phyloP scores from a whole-genome alignment of 2,888 invertebrate genomes.

The Isoperla grammatica region DNA sequence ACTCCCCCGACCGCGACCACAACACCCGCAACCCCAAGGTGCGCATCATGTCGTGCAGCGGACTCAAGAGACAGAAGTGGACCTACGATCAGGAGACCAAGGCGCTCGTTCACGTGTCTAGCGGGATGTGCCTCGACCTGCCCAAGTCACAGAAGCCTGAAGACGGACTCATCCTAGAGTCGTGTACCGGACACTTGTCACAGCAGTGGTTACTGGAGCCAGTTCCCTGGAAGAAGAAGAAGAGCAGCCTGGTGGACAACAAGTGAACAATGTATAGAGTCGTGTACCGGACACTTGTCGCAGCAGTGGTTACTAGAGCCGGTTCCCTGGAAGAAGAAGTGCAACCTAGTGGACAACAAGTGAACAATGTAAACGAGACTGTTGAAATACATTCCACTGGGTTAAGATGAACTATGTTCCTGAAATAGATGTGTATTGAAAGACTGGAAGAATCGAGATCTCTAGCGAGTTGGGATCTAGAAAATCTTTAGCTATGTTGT shows the following conservation, averaged over 20 bases:
- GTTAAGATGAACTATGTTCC: too few relatives aligned
- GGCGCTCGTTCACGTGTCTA: constrained; percentile 49
- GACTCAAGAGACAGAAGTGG: constrained; percentile 65
- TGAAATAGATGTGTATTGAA: too few relatives aligned
- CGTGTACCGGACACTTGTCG: constrained; percentile 51
- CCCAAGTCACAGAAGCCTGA: constrained; percentile 43
- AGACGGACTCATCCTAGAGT: constrained; percentile 53
- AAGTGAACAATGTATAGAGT: too few relatives aligned
- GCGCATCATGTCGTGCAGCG: constrained; percentile 66
- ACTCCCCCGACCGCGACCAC: constrained; percentile 52
- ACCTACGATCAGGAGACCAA: constrained; percentile 50
- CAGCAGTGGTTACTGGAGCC: constrained; percentile 66
- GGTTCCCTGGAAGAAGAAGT: constrained; percentile 49
- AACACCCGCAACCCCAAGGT: constrained; percentile 46
- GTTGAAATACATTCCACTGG: too few relatives aligned
- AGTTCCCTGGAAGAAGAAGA: constrained; percentile 55
- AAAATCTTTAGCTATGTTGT: too few relatives aligned
- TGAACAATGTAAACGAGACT: too few relatives aligned
- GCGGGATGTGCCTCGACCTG: constrained; percentile 54
- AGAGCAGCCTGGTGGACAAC: too few relatives aligned
- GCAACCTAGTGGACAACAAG: too few relatives aligned
- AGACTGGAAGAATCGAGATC: too few relatives aligned
- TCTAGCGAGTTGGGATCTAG: too few relatives aligned
- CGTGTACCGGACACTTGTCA: constrained; percentile 51
- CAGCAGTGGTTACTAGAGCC: constrained; percentile 66